phyloP scores from a whole-genome alignment of 2,888 invertebrate species.

The Diplazon laetatorius region DNA sequence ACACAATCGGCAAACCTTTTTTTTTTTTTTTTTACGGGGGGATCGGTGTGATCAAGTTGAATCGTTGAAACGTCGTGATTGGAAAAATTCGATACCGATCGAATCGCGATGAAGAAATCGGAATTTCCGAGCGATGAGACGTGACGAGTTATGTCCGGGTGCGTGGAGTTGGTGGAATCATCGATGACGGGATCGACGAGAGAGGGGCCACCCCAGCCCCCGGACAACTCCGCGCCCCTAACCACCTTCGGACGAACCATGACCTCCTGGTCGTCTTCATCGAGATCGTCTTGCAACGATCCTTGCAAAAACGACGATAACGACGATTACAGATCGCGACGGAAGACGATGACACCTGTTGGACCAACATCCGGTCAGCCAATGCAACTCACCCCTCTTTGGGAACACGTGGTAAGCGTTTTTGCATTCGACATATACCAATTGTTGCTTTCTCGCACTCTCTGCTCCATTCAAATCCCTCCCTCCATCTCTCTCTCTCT shows the following conservation, averaged over 20 bases:
- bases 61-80: background rate
- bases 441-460: constrained; percentile 44
- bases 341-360: constrained; percentile 74
- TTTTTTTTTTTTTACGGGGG: too few species aligned
- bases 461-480: background rate
- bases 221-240: constrained; percentile 81
- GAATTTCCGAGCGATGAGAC: constrained; percentile 65
- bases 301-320: constrained; percentile 50
- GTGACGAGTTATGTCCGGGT: constrained; percentile 75
- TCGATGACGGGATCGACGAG: constrained; percentile 78
- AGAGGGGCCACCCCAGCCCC: constrained; percentile 74
- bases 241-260: constrained; percentile 81
- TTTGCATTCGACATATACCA: constrained; percentile 55
- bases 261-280: constrained; percentile 53
- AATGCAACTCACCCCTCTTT: constrained; percentile 88
- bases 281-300: constrained; percentile 74
- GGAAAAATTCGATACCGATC: background rate
- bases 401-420: constrained; percentile 88
- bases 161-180: constrained; percentile 72
- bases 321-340: constrained; percentile 69
- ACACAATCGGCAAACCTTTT: too few species aligned
- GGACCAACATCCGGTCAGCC: constrained; percentile 75
- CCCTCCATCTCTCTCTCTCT: background rate
- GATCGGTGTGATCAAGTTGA: too few species aligned
- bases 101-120: constrained; percentile 47